These are phyloP conservation scores for Aspiorhynchus laticeps DNA, from an alignment of 2,113 vertebrate genomes.

Conservation along the genomic window DNA sequence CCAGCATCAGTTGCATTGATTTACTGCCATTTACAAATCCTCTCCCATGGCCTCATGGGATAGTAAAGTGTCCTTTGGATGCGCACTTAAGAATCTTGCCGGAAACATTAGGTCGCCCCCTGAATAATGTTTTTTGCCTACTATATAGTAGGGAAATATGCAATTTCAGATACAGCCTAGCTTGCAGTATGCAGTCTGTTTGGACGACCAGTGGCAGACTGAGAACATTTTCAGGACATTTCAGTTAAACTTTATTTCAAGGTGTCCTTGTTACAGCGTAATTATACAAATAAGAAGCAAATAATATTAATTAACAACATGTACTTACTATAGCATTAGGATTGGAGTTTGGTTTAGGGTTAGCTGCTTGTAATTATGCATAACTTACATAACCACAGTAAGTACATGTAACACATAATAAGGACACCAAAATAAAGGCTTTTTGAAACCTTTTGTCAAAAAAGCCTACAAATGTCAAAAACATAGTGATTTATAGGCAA, in stretches of 20 bases:
- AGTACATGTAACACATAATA: neutral
- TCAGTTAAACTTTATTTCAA: neutral
- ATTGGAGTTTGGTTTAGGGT: neutral
- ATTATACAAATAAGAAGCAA: neutral
- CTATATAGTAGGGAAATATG: neutral
- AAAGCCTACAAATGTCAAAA: too few relatives aligned
- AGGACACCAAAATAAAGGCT: neutral
- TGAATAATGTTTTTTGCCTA: neutral
- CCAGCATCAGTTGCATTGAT: neutral
- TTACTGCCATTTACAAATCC: slow-evolving; percentile 1
- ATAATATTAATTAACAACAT: neutral
- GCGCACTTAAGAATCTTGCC: neutral
- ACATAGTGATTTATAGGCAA: neutral
- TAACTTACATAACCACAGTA: neutral
- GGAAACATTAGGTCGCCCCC: neutral
- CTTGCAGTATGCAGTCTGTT: neutral
- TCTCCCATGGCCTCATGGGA: neutral
- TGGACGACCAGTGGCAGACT: neutral
- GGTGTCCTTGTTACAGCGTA: neutral
- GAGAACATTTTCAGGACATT: neutral
- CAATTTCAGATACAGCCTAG: neutral
- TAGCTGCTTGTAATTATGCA: neutral
- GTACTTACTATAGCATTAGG: neutral
- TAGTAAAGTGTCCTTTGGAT: neutral
- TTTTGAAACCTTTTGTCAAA: neutral